Percentiles rank a stretch among this genome's conserved stretches.
Conservation (phyloP, 2,113 vertebrate genomes). For the Rhinichthys klamathensis region DNA sequence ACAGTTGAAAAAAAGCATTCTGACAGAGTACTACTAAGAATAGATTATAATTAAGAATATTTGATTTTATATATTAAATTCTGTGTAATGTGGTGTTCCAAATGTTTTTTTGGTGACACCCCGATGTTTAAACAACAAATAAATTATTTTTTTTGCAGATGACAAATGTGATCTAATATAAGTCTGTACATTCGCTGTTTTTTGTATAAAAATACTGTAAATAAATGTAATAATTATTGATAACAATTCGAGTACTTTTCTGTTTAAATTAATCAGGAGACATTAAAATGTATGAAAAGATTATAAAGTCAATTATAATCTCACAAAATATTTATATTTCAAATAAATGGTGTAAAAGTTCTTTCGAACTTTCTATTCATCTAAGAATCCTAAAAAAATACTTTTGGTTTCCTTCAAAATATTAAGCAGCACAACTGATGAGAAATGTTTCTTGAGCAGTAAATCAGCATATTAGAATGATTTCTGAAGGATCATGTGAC, state of each 20-base stretch:
- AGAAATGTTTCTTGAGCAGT: neutral
- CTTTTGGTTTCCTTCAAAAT: neutral
- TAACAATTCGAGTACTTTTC: no score
- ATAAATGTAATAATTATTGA: neutral
- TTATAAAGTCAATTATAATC: neutral
- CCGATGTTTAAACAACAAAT: neutral
- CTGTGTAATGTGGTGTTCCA: neutral
- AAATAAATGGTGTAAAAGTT: no score
- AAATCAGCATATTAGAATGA: neutral
- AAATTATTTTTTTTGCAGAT: slow-evolving; percentile 1
- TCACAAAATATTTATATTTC: neutral
- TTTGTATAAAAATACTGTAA: neutral
- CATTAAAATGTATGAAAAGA: neutral
- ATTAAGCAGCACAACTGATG: neutral
- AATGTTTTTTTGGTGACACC: neutral
- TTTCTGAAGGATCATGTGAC: neutral
- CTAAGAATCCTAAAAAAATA: no score
- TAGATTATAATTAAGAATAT: neutral
- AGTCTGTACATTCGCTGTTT: neutral
- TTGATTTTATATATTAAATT: neutral
- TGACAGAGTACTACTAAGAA: neutral
- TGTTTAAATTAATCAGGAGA: neutral
- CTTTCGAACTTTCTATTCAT: no score
- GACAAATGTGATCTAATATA: neutral
- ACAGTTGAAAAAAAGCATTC: neutral